Evolutionary conservation across 2,113 vertebrate species (phyloP), one percentile per base, ranked within the genome.

Genomic region (Entomyzon cyanotis): DNA sequence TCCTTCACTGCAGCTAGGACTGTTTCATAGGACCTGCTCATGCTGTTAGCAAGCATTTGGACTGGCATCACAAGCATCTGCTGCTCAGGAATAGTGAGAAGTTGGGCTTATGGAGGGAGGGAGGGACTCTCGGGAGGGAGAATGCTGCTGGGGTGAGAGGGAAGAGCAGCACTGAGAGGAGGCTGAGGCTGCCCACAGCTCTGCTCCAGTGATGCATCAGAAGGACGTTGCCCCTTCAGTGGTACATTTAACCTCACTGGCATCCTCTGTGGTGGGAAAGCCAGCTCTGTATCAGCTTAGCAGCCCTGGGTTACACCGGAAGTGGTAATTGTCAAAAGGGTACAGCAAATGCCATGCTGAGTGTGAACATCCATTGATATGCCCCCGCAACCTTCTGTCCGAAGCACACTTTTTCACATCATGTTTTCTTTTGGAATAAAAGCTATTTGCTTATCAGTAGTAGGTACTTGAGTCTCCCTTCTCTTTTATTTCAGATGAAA

Each of bases 331-430:
- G 75, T 77, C 7, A 1, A 44, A 70, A 74, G 75, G 33, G 35
- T 25, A 74, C 59, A 63, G 62, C 49, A 88, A 90, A 84, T 83
- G 64, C 82, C 50, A 33, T 5, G 50, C 44, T 88, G 87, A 90
- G 90, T 88, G 82, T 80, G 82, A 95, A 93, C 82, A 92, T 63
- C 75, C 59, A n/a, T 62, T 47, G 75, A 64, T 75, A 71, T 0
- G 0, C 46, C 39, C 65, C 67, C 0, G 0, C 39, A 35, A 25
- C 44, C 63, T 68, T 85, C 89, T 19, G 7, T 81, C 77, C 2
- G 2, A 77, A 70, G 68, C 18, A 11, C 30, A n/a, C n/a, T 63
- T 94, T 56, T 70, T 47, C 11, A 4, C 59, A 31, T 39, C 33
- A 4, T 75, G 33, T n/a, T 94, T 80, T 76, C 68, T 86, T 80